Conservation (phyloP, 2,113 vertebrate species). For the Xerus inauris region DNA sequence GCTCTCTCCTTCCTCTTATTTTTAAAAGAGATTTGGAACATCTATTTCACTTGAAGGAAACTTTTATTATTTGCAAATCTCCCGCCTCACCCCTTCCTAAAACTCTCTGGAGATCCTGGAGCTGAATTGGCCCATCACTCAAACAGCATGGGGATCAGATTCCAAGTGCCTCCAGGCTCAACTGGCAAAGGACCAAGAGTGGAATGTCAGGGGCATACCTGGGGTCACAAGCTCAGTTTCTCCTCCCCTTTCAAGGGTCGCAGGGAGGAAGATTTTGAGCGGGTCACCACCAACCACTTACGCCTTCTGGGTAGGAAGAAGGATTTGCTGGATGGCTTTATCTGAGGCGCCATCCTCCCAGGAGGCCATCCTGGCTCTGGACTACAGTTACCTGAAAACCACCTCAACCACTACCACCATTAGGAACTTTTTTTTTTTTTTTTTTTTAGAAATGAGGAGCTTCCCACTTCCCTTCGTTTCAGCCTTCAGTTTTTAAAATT, state of each 20-base stretch:
- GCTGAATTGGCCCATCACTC: fast-evolving
- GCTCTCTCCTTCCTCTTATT: background rate
- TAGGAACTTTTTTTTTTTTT: background rate
- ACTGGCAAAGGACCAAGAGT: background rate
- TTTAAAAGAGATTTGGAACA: background rate
- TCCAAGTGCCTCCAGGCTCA: fast-evolving
- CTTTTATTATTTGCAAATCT: background rate
- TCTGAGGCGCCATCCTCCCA: background rate
- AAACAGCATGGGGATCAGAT: fast-evolving
- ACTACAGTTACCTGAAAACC: background rate
- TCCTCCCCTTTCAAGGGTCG: background rate
- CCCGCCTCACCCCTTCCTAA: background rate
- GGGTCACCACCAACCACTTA: background rate
- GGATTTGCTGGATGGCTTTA: background rate
- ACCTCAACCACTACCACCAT: background rate
- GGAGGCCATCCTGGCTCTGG: background rate
- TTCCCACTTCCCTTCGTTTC: background rate
- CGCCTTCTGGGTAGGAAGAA: background rate
- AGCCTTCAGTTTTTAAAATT: background rate
- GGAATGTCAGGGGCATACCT: background rate
- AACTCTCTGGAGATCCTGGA: background rate
- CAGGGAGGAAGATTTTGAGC: background rate
- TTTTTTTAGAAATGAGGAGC: background rate
- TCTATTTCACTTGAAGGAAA: background rate
- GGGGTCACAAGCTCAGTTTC: background rate